A percentile compares a stretch with the other conserved stretches of the same genome.
Conservation (phyloP, 2,797 vertebrate genomes). For the Mycteria americana region DNA sequence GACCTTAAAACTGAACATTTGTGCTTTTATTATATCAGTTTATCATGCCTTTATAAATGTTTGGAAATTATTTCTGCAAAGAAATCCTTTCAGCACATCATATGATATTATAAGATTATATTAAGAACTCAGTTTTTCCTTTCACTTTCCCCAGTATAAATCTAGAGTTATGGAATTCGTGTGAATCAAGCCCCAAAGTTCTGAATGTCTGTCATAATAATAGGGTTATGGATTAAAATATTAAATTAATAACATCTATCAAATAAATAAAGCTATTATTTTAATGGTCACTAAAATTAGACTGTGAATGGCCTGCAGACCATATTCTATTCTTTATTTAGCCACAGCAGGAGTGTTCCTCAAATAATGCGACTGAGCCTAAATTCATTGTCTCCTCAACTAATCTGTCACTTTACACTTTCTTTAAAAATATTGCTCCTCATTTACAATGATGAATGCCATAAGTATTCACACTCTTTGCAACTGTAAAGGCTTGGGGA, state of each 20-base stretch:
- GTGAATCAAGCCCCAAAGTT: background rate
- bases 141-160: background rate
- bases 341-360: background rate
- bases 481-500: background rate
- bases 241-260: background rate
- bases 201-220: background rate
- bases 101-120: background rate
- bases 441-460: background rate
- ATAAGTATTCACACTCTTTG: background rate
- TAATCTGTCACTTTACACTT: background rate
- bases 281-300: background rate
- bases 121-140: background rate
- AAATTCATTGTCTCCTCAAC: background rate
- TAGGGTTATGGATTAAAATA: background rate
- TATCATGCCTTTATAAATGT: background rate
- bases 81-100: background rate
- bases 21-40: background rate
- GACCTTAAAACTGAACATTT: background rate
- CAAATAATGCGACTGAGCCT: background rate
- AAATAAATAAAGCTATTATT: background rate
- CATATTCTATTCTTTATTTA: background rate
- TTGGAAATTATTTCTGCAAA: background rate
- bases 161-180: background rate
- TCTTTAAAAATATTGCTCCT: background rate
- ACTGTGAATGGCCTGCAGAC: background rate